A percentile compares a stretch with the other conserved stretches of the same genome.
These are phyloP conservation scores for Chlamydotis undulata DNA, from an alignment of 2,113 vertebrate genomes.

Conservation along the genomic window DNA sequence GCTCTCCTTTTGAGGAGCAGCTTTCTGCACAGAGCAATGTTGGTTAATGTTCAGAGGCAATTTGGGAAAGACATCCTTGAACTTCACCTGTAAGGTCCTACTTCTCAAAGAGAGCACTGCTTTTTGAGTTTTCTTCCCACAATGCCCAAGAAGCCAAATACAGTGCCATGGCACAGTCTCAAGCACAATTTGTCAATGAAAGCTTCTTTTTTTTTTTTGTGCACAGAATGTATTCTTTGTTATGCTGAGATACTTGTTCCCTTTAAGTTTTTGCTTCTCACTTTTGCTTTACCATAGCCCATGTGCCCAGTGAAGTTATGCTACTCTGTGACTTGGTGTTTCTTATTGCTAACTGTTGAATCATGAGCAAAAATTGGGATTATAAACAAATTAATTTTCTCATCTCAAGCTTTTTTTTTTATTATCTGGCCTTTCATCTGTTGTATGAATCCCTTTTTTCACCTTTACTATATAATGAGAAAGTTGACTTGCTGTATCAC, in stretches of 20 bases:
- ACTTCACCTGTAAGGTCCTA: neutral
- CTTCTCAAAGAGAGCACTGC: neutral
- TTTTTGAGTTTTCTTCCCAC: neutral
- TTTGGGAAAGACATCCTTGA: neutral
- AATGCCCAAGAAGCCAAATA: neutral
- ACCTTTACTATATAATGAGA: neutral
- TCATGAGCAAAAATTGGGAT: neutral
- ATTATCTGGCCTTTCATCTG: neutral
- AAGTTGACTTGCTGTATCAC: neutral
- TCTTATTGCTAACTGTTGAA: neutral
- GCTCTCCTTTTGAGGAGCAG: neutral
- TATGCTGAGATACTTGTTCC: neutral
- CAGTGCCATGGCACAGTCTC: neutral
- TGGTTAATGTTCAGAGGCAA: neutral
- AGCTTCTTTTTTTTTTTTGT: neutral
- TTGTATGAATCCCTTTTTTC: neutral
- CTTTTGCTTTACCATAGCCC: neutral
- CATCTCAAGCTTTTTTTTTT: neutral
- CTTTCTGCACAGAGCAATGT: neutral
- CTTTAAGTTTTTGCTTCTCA: neutral
- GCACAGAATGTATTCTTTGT: neutral
- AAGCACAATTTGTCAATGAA: neutral
- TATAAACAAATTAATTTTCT: neutral
- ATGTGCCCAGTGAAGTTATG: neutral
- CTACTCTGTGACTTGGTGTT: neutral